Percentiles rank a stretch among this genome's conserved stretches.
Conservation (phyloP, 2,888 invertebrate species). For the Antheraea yamamai region DNA sequence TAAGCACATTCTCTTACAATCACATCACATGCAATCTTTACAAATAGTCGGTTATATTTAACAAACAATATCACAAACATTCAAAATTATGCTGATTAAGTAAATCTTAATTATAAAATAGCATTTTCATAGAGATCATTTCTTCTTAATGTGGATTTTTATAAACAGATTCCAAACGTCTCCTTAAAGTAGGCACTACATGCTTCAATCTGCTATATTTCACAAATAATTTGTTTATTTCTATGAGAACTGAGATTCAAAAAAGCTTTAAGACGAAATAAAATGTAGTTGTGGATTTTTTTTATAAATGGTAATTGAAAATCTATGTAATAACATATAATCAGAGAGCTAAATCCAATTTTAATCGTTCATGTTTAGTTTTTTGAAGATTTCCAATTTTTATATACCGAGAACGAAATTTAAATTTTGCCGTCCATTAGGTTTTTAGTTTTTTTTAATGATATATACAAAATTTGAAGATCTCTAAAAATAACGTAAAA, state of each 20-base stretch:
- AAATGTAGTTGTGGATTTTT: background rate
- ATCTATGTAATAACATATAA: no score
- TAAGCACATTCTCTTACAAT: background rate
- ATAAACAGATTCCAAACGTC: constrained; percentile 3
- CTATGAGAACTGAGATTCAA: background rate
- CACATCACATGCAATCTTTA: constrained; percentile 2
- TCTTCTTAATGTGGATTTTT: constrained; percentile 32
- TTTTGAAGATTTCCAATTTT: no score
- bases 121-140: constrained; percentile 72
- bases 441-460: no score
- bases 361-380: no score
- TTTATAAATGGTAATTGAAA: no score
- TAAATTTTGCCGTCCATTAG: no score
- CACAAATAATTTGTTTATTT: background rate
- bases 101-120: constrained; percentile 59
- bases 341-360: no score
- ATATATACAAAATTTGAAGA: no score
- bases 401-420: no score
- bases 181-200: background rate
- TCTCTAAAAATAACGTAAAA: no score
- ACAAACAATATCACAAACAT: constrained; percentile 61
- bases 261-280: background rate
- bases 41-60: constrained; percentile 12
- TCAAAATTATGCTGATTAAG: constrained; percentile 50
- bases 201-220: background rate